These are phyloP conservation scores for Tenthredo scrophulariae DNA, from an alignment of 2,888 invertebrate species.

Conservation along the genomic window DNA sequence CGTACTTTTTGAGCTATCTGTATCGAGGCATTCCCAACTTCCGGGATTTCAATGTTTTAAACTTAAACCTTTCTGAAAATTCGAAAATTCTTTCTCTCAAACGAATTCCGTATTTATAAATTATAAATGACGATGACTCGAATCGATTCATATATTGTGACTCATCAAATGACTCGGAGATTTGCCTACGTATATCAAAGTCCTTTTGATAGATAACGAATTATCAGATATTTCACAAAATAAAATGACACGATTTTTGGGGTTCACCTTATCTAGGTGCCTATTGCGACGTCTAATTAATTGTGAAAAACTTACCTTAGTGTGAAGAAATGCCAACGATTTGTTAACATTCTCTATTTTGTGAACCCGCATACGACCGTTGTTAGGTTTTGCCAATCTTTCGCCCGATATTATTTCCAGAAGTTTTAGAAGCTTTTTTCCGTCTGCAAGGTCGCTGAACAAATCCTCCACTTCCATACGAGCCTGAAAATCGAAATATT, in stretches of 20 bases:
- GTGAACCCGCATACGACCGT: slow-evolving; percentile 97
- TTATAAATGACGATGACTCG: not conserved
- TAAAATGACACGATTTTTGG: not conserved
- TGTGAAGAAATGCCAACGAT: slow-evolving; percentile 96
- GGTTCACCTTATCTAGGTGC: no score
- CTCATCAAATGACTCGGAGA: not conserved
- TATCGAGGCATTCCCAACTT: no score
- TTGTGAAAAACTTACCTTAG: slow-evolving; percentile 84
- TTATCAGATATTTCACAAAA: not conserved
- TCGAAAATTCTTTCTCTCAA: no score
- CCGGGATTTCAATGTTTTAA: no score
- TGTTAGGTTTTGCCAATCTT: slow-evolving; percentile 97
- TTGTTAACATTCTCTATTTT: slow-evolving; percentile 99
- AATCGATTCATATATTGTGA: not conserved
- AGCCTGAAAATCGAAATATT: slow-evolving; percentile 83
- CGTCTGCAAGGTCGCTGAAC: slow-evolving; percentile 97
- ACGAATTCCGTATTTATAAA: no score
- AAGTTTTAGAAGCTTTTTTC: slow-evolving; percentile 93
- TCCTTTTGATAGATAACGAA: not conserved
- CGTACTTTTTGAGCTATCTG: no score
- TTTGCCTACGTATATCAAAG: not conserved
- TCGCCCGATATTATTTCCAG: slow-evolving; percentile 99
- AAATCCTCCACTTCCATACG: slow-evolving; percentile 99
- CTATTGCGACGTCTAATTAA: no score
- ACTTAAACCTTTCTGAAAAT: no score